Evolutionary conservation across 2,797 vertebrate species (phyloP).

Genomic region (Siniperca scherzeri): DNA sequence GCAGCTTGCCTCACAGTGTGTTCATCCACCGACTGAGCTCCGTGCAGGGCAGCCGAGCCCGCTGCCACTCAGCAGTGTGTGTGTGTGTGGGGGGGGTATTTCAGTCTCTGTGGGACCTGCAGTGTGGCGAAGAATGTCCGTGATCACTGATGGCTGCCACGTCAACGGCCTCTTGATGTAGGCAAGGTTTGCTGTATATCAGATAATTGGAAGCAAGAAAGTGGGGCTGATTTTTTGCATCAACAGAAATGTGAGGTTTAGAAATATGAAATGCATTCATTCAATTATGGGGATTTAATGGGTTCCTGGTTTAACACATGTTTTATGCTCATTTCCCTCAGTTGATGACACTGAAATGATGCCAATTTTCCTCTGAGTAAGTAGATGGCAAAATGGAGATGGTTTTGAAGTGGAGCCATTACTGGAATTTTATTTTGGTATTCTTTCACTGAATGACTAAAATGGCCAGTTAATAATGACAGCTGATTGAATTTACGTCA

Average conservation of each 20-base stretch:
- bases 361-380: slow-evolving; percentile 37
- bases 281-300: slow-evolving; percentile 46
- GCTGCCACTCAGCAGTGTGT: not conserved
- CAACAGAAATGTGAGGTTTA: slow-evolving; percentile 24
- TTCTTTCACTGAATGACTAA: slow-evolving; percentile 24
- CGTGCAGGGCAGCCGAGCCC: slow-evolving; percentile 25
- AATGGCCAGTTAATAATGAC: slow-evolving; percentile 35
- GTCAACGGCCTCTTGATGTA: slow-evolving; percentile 14
- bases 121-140: slow-evolving; percentile 17
- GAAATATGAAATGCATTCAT: slow-evolving; percentile 47
- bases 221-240: not conserved
- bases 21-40: slow-evolving; percentile 12
- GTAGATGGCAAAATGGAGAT: slow-evolving; percentile 48
- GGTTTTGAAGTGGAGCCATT: slow-evolving; percentile 56
- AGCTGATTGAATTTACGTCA: slow-evolving; percentile 45
- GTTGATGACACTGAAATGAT: slow-evolving; percentile 54
- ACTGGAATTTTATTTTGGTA: slow-evolving; percentile 42
- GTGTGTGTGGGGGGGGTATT: not conserved
- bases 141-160: slow-evolving; percentile 19
- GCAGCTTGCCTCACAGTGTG: slow-evolving; percentile 16
- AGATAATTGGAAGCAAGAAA: slow-evolving; percentile 25
- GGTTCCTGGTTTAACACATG: slow-evolving; percentile 20
- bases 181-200: slow-evolving; percentile 18
- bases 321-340: slow-evolving; percentile 31
- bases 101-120: slow-evolving; percentile 21